Percentiles rank a stretch among this genome's conserved stretches.
phyloP scores from a whole-genome alignment of 2,113 vertebrate species.

The Mormyrus iriodes region DNA sequence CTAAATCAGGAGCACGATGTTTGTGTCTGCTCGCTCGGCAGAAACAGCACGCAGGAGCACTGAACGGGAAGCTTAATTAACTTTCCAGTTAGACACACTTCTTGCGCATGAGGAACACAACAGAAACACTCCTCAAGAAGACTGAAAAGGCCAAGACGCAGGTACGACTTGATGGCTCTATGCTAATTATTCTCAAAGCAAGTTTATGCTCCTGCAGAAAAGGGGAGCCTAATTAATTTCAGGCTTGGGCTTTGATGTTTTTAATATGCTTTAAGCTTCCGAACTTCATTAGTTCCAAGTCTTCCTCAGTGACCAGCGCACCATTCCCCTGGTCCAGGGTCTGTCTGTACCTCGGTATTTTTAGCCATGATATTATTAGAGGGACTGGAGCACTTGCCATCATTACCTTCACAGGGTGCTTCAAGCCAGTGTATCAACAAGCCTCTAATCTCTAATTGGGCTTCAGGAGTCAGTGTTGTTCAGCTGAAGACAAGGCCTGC shows the following conservation, averaged over 20 bases:
- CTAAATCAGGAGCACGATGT: not conserved
- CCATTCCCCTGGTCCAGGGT: conserved; percentile 50
- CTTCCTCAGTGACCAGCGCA: conserved; percentile 52
- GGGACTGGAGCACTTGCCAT: conserved; percentile 27
- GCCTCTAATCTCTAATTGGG: conserved; percentile 18
- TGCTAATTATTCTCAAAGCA: conserved; percentile 59
- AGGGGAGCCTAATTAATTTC: conserved; percentile 69
- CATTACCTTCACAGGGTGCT: conserved; percentile 15
- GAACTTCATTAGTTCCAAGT: conserved; percentile 63
- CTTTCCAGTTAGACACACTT: not conserved
- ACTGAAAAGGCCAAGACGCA: conserved; percentile 32
- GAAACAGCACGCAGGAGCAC: not conserved
- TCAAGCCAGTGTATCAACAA: conserved; percentile 30
- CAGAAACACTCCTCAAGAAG: not conserved
- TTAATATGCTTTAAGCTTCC: conserved; percentile 68
- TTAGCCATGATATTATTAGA: conserved; percentile 56
- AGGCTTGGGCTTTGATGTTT: conserved; percentile 71
- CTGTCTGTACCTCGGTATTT: conserved; percentile 54
- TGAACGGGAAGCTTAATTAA: not conserved
- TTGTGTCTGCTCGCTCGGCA: not conserved
- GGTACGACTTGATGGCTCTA: conserved; percentile 60
- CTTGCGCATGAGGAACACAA: not conserved
- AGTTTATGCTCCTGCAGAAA: conserved; percentile 54
- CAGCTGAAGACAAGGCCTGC: conserved; percentile 21
- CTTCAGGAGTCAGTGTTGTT: conserved; percentile 15